Evolutionary conservation across 2,113 vertebrate genomes (phyloP).

Genomic region (Equus quagga): DNA sequence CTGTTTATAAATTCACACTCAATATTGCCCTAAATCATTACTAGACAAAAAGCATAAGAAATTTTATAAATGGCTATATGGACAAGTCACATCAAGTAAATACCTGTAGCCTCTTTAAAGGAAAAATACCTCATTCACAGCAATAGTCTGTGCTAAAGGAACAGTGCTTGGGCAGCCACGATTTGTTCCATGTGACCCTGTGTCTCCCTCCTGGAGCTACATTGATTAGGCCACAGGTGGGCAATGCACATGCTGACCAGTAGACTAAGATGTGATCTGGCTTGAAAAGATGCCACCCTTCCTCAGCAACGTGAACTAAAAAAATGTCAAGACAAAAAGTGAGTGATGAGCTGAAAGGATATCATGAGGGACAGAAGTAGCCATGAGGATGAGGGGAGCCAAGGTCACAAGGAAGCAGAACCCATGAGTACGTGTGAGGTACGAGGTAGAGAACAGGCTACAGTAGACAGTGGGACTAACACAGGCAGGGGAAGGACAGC

Average conservation of each 20-base stretch:
- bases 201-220: background rate
- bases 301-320: background rate
- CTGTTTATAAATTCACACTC: conserved; percentile 12
- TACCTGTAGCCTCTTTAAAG: background rate
- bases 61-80: background rate
- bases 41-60: background rate
- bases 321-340: background rate
- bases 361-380: background rate
- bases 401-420: background rate
- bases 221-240: background rate
- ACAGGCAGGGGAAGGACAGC: background rate
- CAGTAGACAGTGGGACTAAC: background rate
- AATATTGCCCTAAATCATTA: background rate
- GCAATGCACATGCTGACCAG: background rate
- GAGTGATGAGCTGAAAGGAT: background rate
- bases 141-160: background rate
- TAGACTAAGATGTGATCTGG: background rate
- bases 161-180: background rate
- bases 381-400: background rate
- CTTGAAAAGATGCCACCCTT: background rate
- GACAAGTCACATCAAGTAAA: background rate
- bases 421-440: background rate
- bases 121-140: background rate
- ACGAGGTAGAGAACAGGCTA: fast-evolving
- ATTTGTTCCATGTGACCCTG: background rate